Evolutionary conservation across 2,113 vertebrate genomes (phyloP).

Genomic region (Piprites chloris): DNA sequence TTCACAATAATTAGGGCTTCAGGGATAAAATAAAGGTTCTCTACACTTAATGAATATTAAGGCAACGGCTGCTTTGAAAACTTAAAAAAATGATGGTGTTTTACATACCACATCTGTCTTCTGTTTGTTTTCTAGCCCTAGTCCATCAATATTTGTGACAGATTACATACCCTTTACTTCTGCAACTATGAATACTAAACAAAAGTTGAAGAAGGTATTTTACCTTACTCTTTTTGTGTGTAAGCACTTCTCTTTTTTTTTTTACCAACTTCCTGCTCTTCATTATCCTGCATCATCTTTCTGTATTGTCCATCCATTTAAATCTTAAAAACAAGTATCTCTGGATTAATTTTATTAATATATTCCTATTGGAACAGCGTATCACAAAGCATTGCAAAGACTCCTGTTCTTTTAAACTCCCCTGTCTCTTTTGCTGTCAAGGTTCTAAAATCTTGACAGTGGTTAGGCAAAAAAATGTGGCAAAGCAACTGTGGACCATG

Average conservation of each 20-base stretch:
- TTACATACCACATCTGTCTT: not conserved
- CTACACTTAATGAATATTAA: constrained; percentile 34
- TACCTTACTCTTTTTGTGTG: fast-evolving
- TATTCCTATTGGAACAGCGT: not conserved
- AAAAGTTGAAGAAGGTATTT: not conserved
- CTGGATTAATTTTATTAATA: not conserved
- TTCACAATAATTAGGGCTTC: constrained; percentile 53
- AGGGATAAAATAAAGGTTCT: constrained; percentile 39
- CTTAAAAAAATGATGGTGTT: not conserved
- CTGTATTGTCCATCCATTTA: not conserved
- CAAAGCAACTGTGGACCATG: not conserved
- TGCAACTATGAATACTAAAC: not conserved
- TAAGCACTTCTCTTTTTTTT: not conserved
- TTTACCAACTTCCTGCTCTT: not conserved
- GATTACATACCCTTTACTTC: not conserved
- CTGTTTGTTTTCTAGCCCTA: not conserved
- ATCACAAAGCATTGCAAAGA: not conserved
- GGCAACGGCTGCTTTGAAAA: not conserved
- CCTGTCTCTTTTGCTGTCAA: not conserved
- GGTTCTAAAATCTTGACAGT: not conserved
- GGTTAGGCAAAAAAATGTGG: not conserved
- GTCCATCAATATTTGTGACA: not conserved
- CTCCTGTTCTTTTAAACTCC: not conserved
- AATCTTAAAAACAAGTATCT: not conserved
- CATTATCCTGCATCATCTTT: not conserved